phyloP scores from a whole-genome alignment of 2,888 invertebrate genomes.

The Ypsolopha sequella region DNA sequence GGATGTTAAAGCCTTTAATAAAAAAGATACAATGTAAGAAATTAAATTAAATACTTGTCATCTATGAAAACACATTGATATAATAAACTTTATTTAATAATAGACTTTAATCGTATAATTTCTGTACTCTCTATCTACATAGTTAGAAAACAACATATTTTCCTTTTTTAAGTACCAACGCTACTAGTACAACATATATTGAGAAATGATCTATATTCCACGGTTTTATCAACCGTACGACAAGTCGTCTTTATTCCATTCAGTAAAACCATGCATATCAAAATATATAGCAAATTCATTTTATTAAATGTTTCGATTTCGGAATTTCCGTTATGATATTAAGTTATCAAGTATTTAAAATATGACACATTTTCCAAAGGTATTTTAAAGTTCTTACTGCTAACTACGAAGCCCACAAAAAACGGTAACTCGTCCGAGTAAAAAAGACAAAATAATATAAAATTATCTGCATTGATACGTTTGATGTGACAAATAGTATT shows the following conservation, averaged over 20 bases:
- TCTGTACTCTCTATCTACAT: slow-evolving; percentile 39
- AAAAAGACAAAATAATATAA: no score
- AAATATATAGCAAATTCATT: slow-evolving; percentile 61
- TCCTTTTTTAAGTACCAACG: slow-evolving; percentile 51
- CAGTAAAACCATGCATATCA: slow-evolving; percentile 60
- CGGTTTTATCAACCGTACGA: slow-evolving; percentile 1
- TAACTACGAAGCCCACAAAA: no score
- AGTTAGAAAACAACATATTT: slow-evolving; percentile 28
- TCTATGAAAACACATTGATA: slow-evolving; percentile 25
- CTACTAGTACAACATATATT: slow-evolving; percentile 19
- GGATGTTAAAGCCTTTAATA: slow-evolving; percentile 14
- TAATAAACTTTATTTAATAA: slow-evolving; percentile 42
- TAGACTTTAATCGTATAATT: slow-evolving; percentile 32
- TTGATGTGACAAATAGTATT: slow-evolving; percentile 14
- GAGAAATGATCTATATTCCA: neutral
- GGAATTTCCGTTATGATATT: neutral
- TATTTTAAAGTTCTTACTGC: slow-evolving; percentile 1
- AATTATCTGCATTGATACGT: neutral
- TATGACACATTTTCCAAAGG: slow-evolving; percentile 14
- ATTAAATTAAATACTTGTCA: slow-evolving; percentile 21
- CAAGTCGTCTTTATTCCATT: slow-evolving; percentile 10
- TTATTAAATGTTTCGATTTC: slow-evolving; percentile 12
- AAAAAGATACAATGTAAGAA: slow-evolving; percentile 20
- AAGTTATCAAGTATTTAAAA: slow-evolving; percentile 27
- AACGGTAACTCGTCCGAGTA: no score